Evolutionary conservation across 2,888 invertebrate genomes (phyloP), one percentile per base, ranked within the genome.

Genomic region (Cryptus armator): DNA sequence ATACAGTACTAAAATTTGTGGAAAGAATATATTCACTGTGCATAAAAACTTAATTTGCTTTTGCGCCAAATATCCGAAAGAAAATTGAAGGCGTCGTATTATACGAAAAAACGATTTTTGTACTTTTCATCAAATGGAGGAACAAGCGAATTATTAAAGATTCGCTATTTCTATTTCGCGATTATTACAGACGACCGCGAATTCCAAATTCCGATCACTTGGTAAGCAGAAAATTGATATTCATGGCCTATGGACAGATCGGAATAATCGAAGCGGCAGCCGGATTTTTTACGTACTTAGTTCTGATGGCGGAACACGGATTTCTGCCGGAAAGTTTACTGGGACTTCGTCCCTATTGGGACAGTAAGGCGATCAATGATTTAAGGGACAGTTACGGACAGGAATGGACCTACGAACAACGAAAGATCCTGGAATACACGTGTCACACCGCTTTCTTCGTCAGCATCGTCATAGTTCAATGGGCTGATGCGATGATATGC

Each of bases 201-300:
- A 94, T 95, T 87, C 91, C 93, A 0, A 92, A 93, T 0, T 90
- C 91, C 0, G 96, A 96, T 88, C 95, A 94, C 83, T 93, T 96
- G 4, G 95, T 96, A 0, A 95, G 94, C 86, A 92, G 92, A 82
- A 94, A 95, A 74, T 93, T 98, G 88, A 96, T 98, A 89, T 96
- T 96, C 89, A 96, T 98, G 95, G 96, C 98, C 0, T 98, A 98
- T 92, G 97, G 97, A 86, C 98, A 98, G 94, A 96, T 98, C 86
- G 98, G 98, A 74, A 95, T 98, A 93, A 97, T 98, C 88, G 98
- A 98, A 94, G 97, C 97, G 24, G 96, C 96, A 59, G 97, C 96
- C 56, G 97, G 97, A 9, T 97, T 98, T 94, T 97, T 96, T 91
- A 95, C 96, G 2, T 98, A 98, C 93, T 97, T 97, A 90, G 95